These are phyloP conservation scores for Plotosus lineatus DNA, from an alignment of 2,113 vertebrate genomes.

Conservation along the genomic window DNA sequence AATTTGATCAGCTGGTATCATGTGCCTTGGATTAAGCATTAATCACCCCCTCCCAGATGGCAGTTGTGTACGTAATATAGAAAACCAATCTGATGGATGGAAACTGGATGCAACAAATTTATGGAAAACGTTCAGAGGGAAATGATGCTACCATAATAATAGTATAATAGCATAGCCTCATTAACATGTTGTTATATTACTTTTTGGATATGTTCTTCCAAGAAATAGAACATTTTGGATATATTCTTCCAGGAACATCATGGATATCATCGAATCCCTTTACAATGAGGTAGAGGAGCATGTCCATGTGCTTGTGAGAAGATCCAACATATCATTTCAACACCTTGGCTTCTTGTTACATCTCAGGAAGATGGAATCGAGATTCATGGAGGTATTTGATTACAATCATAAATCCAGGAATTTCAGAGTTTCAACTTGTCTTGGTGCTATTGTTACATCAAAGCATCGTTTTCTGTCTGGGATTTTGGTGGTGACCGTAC, in stretches of 20 bases:
- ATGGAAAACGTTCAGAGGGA: too few species aligned
- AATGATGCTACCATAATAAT: too few species aligned
- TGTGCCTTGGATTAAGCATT: too few species aligned
- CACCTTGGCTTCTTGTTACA: slow-evolving; percentile 79
- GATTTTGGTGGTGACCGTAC: not conserved
- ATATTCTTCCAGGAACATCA: slow-evolving; percentile 69
- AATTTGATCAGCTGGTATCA: too few species aligned
- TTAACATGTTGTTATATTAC: not conserved
- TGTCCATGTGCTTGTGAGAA: slow-evolving; percentile 82
- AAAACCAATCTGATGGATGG: too few species aligned
- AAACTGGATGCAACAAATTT: too few species aligned
- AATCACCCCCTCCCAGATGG: too few species aligned
- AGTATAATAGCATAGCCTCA: not conserved
- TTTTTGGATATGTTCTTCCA: slow-evolving; percentile 50
- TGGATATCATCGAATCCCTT: slow-evolving; percentile 75
- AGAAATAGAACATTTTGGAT: slow-evolving; percentile 45
- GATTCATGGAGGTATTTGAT: slow-evolving; percentile 79
- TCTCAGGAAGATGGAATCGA: slow-evolving; percentile 74
- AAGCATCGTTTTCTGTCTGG: not conserved
- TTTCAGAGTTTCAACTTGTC: not conserved
- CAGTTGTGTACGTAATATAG: too few species aligned
- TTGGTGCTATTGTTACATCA: not conserved
- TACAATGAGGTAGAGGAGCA: slow-evolving; percentile 86
- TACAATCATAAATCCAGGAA: not conserved
- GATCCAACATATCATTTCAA: slow-evolving; percentile 82